A percentile compares a stretch with the other conserved stretches of the same genome.
phyloP scores from a whole-genome alignment of 2,113 vertebrate genomes.

The Rallus limicola region DNA sequence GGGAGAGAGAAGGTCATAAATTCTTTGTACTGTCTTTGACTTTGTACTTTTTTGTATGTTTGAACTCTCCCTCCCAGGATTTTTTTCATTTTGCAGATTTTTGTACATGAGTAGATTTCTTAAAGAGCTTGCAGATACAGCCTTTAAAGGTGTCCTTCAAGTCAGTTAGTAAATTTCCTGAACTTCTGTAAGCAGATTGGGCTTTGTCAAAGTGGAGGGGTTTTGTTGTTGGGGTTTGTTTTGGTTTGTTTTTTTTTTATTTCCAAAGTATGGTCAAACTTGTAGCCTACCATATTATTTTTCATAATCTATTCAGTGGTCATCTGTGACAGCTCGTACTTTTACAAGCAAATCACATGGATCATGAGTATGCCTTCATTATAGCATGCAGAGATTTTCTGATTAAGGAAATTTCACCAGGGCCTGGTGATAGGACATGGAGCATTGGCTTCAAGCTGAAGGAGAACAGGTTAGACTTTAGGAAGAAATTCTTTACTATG shows the following conservation, averaged over 20 bases:
- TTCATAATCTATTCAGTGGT: neutral
- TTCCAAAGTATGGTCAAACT: neutral
- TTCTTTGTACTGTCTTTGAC: slow-evolving; percentile 49
- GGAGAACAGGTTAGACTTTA: too few species aligned
- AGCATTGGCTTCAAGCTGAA: too few species aligned
- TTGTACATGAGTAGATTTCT: slow-evolving; percentile 34
- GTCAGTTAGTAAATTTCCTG: neutral
- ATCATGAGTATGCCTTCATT: neutral
- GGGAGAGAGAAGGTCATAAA: neutral
- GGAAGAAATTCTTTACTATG: too few species aligned
- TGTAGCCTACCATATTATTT: neutral
- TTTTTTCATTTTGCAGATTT: slow-evolving; percentile 35
- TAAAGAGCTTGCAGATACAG: slow-evolving; percentile 7
- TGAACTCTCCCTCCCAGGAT: slow-evolving; percentile 42
- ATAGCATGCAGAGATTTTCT: neutral
- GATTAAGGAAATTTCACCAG: neutral
- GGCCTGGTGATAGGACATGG: too few species aligned
- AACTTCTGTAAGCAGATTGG: neutral
- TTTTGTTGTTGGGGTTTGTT: neutral
- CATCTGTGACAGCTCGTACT: neutral
- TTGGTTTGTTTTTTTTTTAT: neutral
- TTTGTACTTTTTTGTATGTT: slow-evolving; percentile 60
- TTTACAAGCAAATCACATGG: neutral
- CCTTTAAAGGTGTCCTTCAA: slow-evolving; percentile 48
- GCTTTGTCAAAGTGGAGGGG: neutral